Base-by-base conservation (phyloP, 2,797 vertebrate species). In the Scomberomorus guttatus region DNA sequence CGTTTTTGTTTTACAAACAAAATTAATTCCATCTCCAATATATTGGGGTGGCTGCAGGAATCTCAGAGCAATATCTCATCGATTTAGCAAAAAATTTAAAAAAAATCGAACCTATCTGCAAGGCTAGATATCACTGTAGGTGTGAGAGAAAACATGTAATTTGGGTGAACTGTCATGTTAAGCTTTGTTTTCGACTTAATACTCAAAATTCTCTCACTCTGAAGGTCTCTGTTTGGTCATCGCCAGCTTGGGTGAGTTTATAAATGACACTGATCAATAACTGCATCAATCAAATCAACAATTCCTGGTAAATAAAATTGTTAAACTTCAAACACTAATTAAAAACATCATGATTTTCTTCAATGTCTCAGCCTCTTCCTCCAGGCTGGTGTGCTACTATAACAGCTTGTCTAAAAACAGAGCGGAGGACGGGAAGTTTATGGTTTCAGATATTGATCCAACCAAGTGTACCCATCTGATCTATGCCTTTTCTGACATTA, bases 381-480 rank as follows among this genome's bases (percentile, higher is more conserved):
- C 71, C 50, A 91, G 91, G 62, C 86, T 96, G 68, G 89, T 93
- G 52, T 97, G 96, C 75, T 96, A 96, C 90, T 96, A 95, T 48
- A 92, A 95, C 75, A 96, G 92, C 69, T 93, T 90, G 93, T 89
- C 95, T 34, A 91, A 89, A 65, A 87, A 63, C 4, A 90, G 94
- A 24, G 9, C 8, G 0, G 71, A 22, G 0, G 25, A 46, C 5
- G 94, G 92, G n/a, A 90, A 78, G n/a, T 82, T 92, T 82, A 54
- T 81, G 3, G 92, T 95, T 15, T 52, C 15, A 2, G 89, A 95
- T 59, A 85, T 96, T 42, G 89, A 96, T 63, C 95, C 96, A 0
- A 10, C 89, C 72, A 87, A 95, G 42, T 96, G 96, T 52, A 96
- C 95, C 32, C 96, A 97, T 79, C 79, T 97, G 77, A 91, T 95